Evolutionary conservation across 2,888 invertebrate genomes (phyloP).

Genomic region (Idaea biselata): DNA sequence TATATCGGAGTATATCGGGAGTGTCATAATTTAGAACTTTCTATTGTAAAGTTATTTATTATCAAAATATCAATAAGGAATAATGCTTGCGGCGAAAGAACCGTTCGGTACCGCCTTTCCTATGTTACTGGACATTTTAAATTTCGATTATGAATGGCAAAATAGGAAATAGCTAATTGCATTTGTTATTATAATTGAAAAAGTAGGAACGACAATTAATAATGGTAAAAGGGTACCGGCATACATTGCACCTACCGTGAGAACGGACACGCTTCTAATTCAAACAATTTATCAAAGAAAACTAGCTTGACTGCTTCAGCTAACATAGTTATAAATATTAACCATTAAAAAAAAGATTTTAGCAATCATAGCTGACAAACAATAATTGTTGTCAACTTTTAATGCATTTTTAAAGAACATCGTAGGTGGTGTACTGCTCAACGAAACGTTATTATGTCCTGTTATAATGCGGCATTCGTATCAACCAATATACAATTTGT

Average conservation of each 20-base stretch:
- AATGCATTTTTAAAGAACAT: too few species aligned
- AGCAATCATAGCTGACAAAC: too few species aligned
- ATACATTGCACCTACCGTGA: neutral
- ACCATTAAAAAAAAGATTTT: too few species aligned
- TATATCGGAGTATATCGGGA: conserved; percentile 42
- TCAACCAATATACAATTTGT: too few species aligned
- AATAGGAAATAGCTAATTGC: conserved; percentile 5
- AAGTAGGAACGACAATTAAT: neutral
- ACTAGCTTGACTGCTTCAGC: too few species aligned
- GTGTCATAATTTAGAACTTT: conserved; percentile 62
- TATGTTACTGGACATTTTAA: conserved; percentile 45
- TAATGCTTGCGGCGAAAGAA: conserved; percentile 54
- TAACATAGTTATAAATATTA: too few species aligned
- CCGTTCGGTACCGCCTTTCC: conserved; percentile 57
- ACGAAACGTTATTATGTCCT: too few species aligned
- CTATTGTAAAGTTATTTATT: conserved; percentile 67
- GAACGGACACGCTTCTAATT: neutral
- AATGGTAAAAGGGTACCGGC: neutral
- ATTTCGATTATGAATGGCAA: conserved; percentile 8
- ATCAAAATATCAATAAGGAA: conserved; percentile 64
- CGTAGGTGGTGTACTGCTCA: too few species aligned
- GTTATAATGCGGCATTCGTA: too few species aligned
- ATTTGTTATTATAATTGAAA: conserved; percentile 6
- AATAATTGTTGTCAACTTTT: too few species aligned
- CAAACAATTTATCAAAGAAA: neutral